Evolutionary conservation across 2,797 vertebrate genomes (phyloP).

Genomic region (Gallinago nigripennis): DNA sequence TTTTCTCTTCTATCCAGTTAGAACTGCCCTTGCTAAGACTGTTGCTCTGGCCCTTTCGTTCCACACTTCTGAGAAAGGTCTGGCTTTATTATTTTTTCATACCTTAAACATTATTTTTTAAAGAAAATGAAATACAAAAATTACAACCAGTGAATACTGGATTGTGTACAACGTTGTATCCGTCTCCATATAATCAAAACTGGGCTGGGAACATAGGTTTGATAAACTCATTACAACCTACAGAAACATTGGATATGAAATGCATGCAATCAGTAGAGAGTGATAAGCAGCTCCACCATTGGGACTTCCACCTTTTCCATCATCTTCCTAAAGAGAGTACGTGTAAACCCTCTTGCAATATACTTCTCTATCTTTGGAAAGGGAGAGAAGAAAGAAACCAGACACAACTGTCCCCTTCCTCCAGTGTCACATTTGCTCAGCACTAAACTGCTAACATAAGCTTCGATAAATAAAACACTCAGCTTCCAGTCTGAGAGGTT

Average conservation of each 20-base stretch:
- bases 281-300: neutral
- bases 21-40: neutral
- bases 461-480: neutral
- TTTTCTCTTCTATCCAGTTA: neutral
- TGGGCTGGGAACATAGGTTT: neutral
- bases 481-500: neutral
- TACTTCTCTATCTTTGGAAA: neutral
- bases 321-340: neutral
- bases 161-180: neutral
- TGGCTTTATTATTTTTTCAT: neutral
- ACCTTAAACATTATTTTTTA: neutral
- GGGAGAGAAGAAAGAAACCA: neutral
- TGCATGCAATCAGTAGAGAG: neutral
- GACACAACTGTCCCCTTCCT: neutral
- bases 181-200: neutral
- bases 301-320: neutral
- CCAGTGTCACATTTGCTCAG: neutral
- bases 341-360: neutral
- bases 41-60: neutral
- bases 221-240: neutral
- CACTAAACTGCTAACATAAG: neutral
- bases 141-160: neutral
- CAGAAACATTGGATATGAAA: neutral
- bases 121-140: neutral
- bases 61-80: neutral